These are phyloP conservation scores for Elephantulus edwardii DNA, from an alignment of 2,113 vertebrate genomes.

Conservation along the genomic window DNA sequence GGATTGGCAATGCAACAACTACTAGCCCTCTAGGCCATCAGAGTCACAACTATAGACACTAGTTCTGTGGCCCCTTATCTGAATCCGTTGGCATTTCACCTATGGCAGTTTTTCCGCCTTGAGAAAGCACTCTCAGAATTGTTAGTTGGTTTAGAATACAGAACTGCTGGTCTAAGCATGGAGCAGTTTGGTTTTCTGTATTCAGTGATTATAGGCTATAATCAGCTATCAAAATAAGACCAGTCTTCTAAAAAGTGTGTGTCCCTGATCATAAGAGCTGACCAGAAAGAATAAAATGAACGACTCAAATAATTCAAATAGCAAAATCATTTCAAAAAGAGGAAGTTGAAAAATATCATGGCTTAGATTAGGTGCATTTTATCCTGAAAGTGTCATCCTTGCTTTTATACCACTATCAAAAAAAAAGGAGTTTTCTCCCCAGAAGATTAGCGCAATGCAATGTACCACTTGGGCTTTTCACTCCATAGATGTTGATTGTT, in stretches of 20 bases:
- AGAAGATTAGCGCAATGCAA: no score
- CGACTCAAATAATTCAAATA: no score
- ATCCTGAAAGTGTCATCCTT: no score
- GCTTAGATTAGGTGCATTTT: no score
- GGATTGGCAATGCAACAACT: no score
- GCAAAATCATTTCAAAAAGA: no score
- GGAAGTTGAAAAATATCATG: no score
- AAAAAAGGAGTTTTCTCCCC: no score
- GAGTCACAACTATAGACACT: slow-evolving; percentile 2
- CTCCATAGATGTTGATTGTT: no score
- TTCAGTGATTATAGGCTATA: background rate
- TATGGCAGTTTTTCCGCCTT: background rate
- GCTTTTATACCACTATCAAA: no score
- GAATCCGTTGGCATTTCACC: slow-evolving; percentile 29
- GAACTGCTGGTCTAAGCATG: background rate
- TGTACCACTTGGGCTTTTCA: no score
- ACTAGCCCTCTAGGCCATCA: no score
- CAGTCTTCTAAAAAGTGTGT: background rate
- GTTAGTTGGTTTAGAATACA: background rate
- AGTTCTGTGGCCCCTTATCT: slow-evolving; percentile 1
- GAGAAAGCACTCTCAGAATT: background rate
- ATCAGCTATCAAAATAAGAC: background rate
- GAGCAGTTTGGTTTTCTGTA: background rate
- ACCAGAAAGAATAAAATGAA: background rate
- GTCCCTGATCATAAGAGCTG: background rate